phyloP scores from a whole-genome alignment of 2,113 vertebrate genomes.

The Parus major region DNA sequence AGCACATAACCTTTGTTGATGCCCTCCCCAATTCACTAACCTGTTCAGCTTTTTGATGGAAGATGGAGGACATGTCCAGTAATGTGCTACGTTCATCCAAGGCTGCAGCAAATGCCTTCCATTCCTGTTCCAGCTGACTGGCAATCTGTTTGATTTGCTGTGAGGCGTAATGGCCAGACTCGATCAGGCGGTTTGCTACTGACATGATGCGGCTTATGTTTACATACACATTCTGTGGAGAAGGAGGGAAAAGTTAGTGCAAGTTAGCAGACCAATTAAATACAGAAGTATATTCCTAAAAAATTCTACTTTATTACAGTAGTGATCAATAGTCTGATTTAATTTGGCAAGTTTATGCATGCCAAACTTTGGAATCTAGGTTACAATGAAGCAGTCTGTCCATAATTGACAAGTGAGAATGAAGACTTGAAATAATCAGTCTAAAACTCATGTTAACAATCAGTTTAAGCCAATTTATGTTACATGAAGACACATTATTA shows the following conservation, averaged over 20 bases:
- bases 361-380: neutral
- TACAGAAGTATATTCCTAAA: neutral
- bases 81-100: conserved; percentile 94
- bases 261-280: neutral
- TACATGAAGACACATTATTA: neutral
- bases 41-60: conserved; percentile 98
- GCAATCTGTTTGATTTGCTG: conserved; percentile 98
- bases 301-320: neutral
- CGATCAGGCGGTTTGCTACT: conserved; percentile 91
- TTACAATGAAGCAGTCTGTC: neutral
- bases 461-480: neutral
- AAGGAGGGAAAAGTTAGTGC: neutral
- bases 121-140: conserved; percentile 93
- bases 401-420: neutral
- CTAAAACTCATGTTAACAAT: neutral
- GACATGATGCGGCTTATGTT: conserved; percentile 99
- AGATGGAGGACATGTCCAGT: conserved; percentile 94
- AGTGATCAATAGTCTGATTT: neutral
- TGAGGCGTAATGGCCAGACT: conserved; percentile 94
- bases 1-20: neutral
- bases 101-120: conserved; percentile 96
- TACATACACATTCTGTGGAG: conserved; percentile 92
- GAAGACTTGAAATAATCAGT: neutral
- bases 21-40: conserved; percentile 64
- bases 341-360: neutral